phyloP scores from a whole-genome alignment of 2,888 invertebrate species.

The Euclidia mi region DNA sequence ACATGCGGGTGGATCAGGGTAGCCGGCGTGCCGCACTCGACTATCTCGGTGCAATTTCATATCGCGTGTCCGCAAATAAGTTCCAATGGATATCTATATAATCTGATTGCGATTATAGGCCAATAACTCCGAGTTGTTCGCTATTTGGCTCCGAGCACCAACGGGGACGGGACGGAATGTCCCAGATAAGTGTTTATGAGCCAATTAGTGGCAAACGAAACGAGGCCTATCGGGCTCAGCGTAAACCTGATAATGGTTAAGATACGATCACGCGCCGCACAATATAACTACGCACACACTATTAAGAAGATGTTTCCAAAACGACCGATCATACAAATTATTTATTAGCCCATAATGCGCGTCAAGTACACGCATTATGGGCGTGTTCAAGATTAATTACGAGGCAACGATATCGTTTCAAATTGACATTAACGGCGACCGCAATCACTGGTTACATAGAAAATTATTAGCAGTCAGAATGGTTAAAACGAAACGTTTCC shows the following conservation, averaged over 20 bases:
- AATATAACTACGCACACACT: slow-evolving; percentile 44
- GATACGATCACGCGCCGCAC: slow-evolving; percentile 64
- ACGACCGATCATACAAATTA: slow-evolving; percentile 38
- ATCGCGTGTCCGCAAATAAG: slow-evolving; percentile 58
- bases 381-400: slow-evolving; percentile 42
- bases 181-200: slow-evolving; percentile 83
- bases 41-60: slow-evolving; percentile 65
- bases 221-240: slow-evolving; percentile 71
- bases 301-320: slow-evolving; percentile 41
- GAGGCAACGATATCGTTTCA: slow-evolving; percentile 32
- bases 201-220: slow-evolving; percentile 81
- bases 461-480: slow-evolving; percentile 21
- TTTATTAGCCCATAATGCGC: slow-evolving; percentile 44
- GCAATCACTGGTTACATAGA: slow-evolving; percentile 24
- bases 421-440: slow-evolving; percentile 28
- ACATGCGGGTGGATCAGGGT: slow-evolving; percentile 58
- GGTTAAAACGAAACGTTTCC: slow-evolving; percentile 21
- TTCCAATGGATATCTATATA: slow-evolving; percentile 53
- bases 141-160: slow-evolving; percentile 72
- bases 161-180: slow-evolving; percentile 71
- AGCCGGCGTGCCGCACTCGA: slow-evolving; percentile 59
- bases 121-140: slow-evolving; percentile 68
- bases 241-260: slow-evolving; percentile 74
- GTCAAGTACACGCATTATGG: too few species aligned
- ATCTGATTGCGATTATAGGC: slow-evolving; percentile 67